phyloP scores from a whole-genome alignment of 2,797 vertebrate genomes.

The Platyrinchus mystaceus region DNA sequence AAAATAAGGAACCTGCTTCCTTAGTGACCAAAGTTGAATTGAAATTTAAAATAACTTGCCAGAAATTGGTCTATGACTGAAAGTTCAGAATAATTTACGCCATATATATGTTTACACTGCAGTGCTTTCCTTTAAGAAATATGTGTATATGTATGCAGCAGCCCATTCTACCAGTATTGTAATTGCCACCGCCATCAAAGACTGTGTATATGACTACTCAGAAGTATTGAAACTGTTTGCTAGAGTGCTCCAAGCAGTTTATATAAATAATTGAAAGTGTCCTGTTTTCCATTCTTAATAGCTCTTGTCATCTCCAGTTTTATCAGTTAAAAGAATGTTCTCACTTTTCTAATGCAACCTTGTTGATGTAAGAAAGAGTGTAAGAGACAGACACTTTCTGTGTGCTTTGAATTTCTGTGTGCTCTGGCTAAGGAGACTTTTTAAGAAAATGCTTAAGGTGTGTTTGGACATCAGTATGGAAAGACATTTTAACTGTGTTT shows the following conservation, averaged over 20 bases:
- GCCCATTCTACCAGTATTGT: neutral
- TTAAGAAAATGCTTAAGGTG: neutral
- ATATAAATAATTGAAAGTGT: neutral
- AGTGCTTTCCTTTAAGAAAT: slow-evolving; percentile 40
- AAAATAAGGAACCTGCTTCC: neutral
- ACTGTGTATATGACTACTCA: neutral
- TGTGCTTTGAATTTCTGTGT: neutral
- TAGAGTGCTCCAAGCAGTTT: neutral
- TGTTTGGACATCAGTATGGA: neutral
- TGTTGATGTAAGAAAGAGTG: neutral
- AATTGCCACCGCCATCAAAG: neutral
- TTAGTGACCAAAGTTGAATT: neutral
- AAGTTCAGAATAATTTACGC: neutral
- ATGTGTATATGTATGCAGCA: neutral
- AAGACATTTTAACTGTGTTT: neutral
- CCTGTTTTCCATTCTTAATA: neutral
- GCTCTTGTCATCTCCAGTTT: neutral
- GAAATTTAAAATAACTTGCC: neutral
- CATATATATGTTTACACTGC: neutral
- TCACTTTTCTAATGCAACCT: neutral
- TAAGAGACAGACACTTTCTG: neutral
- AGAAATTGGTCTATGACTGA: neutral
- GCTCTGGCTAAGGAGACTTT: neutral
- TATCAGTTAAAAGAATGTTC: neutral
- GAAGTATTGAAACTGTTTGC: neutral